A percentile compares a stretch with the other conserved stretches of the same genome.
phyloP scores from a whole-genome alignment of 1,140 invertebrate genomes.

The Cryptotermes secundus region DNA sequence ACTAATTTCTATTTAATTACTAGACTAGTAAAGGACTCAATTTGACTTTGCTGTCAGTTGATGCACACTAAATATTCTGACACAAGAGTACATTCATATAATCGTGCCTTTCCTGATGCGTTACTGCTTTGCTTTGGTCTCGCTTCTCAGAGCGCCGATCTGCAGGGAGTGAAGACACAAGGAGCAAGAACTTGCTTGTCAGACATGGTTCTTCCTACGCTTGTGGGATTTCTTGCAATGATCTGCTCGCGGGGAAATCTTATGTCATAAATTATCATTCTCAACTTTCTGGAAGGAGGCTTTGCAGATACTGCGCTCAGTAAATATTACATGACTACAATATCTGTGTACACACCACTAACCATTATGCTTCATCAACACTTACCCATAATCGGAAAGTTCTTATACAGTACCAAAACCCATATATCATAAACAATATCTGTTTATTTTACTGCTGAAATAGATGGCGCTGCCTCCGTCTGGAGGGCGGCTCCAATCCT shows the following conservation, averaged over 20 bases:
- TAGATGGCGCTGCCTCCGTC: not conserved
- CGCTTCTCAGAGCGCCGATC: too few relatives aligned
- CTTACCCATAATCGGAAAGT: not conserved
- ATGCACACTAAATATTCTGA: too few relatives aligned
- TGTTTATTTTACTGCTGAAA: not conserved
- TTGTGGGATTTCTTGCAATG: not conserved
- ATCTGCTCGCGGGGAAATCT: slow-evolving; percentile 2
- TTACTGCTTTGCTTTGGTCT: too few relatives aligned
- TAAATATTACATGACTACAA: not conserved
- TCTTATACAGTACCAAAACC: not conserved
- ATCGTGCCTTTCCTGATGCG: too few relatives aligned
- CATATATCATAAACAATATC: not conserved
- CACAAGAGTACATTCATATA: too few relatives aligned
- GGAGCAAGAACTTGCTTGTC: not conserved
- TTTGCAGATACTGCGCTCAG: not conserved
- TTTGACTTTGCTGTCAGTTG: too few relatives aligned
- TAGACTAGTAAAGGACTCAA: too few relatives aligned
- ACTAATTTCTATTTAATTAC: too few relatives aligned
- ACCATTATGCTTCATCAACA: not conserved
- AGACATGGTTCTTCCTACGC: not conserved
- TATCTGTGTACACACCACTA: not conserved
- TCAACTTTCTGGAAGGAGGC: not conserved
- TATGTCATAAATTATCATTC: not conserved
- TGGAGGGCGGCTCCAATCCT: not conserved
- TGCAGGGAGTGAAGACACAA: not conserved